Base-by-base conservation (phyloP, 2,888 invertebrate species). In the Neocrepidodera transversa region DNA sequence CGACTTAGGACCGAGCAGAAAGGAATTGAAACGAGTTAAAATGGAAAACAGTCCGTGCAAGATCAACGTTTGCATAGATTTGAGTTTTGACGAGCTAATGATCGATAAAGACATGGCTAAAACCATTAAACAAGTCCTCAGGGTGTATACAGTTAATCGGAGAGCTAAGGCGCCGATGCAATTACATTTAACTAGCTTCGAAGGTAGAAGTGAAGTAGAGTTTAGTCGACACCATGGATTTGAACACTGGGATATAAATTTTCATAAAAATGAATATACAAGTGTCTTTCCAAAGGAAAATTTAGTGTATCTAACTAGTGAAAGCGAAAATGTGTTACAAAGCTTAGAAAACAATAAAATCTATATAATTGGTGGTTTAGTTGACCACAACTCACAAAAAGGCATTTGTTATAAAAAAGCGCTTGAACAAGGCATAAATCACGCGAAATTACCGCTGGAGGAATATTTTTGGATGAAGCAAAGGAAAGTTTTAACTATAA, bases 331-430 rank as follows among this genome's bases (percentile, higher is more conserved):
- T 81, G 80, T 94, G 4, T 84, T 98, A 65, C 85, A 86, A 56
- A 78, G 79, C 51, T 82, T 96, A 71, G 89, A 92, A 68, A 85
- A 90, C 16, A 85, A 88, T 63, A 90, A 90, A 74, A 86, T 89
- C 42, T 99, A 98, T 75, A 87, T 99, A 48, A 97, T 99, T 77
- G 99, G 99, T 35, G 99, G 97, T 18, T 82, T 99, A 40, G 96
- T 99, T 0, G 99, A 99, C 81, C 98, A 99, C 77, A 99, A 99
- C 81, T 86, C 90, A 69, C 91, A 96, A 68, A 98, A 97, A 89
- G 96, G 96, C 1, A 80, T 93, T 11, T 97, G 97, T 75, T 87
- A 91, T 76, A 86, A 87, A 67, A 83, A 92, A 70, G 98, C 99
- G 1, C 75, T 83, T 32, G 86, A 91, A 71, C 87, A 90, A 74